Evolutionary conservation across 2,113 vertebrate species (phyloP).

Genomic region (Mormoops blainvillei): DNA sequence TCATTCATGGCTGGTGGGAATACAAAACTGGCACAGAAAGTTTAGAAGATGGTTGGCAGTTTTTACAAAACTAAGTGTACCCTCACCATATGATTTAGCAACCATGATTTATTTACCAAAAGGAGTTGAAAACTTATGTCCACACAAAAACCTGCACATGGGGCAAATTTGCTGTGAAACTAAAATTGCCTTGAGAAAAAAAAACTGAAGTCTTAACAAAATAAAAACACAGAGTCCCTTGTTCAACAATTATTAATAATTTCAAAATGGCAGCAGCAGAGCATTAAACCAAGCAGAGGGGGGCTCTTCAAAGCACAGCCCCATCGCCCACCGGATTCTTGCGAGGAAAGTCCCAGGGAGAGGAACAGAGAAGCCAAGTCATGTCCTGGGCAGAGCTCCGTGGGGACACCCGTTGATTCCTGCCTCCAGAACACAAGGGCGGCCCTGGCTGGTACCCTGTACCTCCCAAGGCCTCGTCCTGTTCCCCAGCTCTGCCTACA

Average conservation of each 20-base stretch:
- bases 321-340: background rate
- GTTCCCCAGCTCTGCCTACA: background rate
- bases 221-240: background rate
- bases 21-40: background rate
- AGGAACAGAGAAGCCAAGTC: background rate
- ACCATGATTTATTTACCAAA: background rate
- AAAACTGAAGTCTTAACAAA: background rate
- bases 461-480: background rate
- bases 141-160: background rate
- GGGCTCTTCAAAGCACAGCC: background rate
- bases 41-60: background rate
- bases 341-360: background rate
- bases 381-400: background rate
- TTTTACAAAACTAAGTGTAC: background rate
- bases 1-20: background rate
- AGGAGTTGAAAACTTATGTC: background rate
- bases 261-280: background rate
- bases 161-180: background rate
- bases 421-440: background rate
- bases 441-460: background rate
- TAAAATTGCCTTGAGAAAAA: background rate
- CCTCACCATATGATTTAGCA: background rate
- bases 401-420: background rate
- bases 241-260: background rate
- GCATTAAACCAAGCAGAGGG: background rate